Evolutionary conservation across 2,888 invertebrate genomes (phyloP).

Genomic region (Zelleria hepariella): DNA sequence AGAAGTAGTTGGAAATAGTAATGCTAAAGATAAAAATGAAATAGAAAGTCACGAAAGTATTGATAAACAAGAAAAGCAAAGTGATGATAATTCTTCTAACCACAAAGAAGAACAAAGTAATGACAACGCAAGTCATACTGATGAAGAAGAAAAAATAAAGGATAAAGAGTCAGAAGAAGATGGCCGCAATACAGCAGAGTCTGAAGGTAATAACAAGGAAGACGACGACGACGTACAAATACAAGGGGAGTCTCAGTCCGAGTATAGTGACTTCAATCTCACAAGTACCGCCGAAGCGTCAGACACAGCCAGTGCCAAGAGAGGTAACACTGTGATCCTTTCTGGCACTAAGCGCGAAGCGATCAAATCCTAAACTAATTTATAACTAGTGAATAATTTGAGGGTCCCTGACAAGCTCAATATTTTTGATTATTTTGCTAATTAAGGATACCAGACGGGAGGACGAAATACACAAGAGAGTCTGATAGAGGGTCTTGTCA

Average conservation of each 20-base stretch:
- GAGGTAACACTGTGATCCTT: constrained; percentile 57
- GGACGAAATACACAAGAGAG: constrained; percentile 59
- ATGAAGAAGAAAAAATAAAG: constrained; percentile 11
- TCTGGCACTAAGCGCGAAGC: constrained; percentile 59
- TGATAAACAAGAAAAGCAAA: constrained; percentile 22
- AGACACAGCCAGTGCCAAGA: constrained; percentile 54
- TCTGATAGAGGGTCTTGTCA: constrained; percentile 64
- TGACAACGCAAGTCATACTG: constrained; percentile 8
- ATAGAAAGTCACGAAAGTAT: constrained; percentile 17
- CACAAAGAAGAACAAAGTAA: constrained; percentile 16
- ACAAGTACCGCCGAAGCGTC: constrained; percentile 49
- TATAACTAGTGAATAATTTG: constrained; percentile 36
- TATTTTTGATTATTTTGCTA: constrained; percentile 69
- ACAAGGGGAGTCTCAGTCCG: constrained; percentile 57
- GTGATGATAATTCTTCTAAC: constrained; percentile 10
- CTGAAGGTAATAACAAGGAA: constrained; percentile 61
- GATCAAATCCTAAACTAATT: constrained; percentile 43
- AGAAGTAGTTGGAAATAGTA: constrained; percentile 7
- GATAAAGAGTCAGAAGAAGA: constrained; percentile 21
- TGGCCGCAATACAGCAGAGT: constrained; percentile 21
- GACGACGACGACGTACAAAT: constrained; percentile 71
- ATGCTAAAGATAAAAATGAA: constrained; percentile 19
- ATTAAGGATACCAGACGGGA: constrained; percentile 63
- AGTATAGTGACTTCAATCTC: constrained; percentile 51
- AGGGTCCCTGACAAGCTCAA: constrained; percentile 68